Evolutionary conservation across 1,140 invertebrate genomes (phyloP), one percentile per base, ranked within the genome.

Genomic region (Anastrepha ludens): DNA sequence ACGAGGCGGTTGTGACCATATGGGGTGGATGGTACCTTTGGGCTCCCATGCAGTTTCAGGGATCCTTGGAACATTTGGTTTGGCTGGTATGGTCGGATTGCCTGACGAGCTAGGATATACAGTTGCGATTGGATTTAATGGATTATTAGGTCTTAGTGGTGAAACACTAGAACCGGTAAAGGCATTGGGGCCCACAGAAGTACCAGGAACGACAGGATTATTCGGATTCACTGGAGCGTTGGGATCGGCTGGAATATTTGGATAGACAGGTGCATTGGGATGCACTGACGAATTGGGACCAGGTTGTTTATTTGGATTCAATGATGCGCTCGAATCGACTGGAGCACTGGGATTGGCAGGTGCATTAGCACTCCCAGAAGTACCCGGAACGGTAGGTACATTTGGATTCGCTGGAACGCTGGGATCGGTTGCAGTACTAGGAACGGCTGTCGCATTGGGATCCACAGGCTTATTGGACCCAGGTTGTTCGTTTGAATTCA

Each of bases 341-440:
- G 89, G 85, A 20, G 44, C 39, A 6, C 87, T 89, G 41, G 87
- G 87, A 20, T 90, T 67, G 2, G 85, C 47, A 64, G 89, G 87
- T 89, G 20, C 29, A 17, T 15, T 85, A 9, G 89, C 88, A 13
- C 86, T 86, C 2, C 67, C 39, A 1, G 89, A 86, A 1, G 59
- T 86, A 15, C 78, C 88, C 47, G 88, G n/a, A 13, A 39, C 6
- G 29, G 29, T 29, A 29, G 29, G 29, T 29, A 1, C 39, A 20
- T 20, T 88, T 50, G 88, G 70, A 86, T 88, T 86, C 0, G 87
- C 88, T 17, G 87, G 9, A 6, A 55, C 47, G 2, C 88, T 89
- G 0, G 87, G 9, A 0, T 9, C 85, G 0, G 86, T 29, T 9
- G 89, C 70, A 20, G 44, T 20, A 6, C 87, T 89, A 55, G 87